These are phyloP conservation scores for Ornithorhynchus anatinus DNA, from an alignment of 2,113 vertebrate genomes.

Conservation along the genomic window DNA sequence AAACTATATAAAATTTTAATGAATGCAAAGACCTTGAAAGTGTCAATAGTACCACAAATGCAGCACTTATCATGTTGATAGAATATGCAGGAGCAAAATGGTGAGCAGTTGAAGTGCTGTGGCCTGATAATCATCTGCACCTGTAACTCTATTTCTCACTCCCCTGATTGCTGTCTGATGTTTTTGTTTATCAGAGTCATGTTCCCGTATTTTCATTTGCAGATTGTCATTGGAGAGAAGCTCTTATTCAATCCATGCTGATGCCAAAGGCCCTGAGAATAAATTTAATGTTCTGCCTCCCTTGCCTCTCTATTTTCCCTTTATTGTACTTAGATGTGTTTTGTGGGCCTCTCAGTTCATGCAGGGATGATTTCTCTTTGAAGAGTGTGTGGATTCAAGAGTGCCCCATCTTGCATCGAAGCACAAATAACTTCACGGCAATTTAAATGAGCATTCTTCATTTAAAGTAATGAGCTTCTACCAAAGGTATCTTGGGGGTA, in stretches of 20 bases:
- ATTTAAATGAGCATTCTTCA: slow-evolving; percentile 3
- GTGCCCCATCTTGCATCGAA: slow-evolving; percentile 11
- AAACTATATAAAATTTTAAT: slow-evolving; percentile 55
- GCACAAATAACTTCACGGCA: background rate
- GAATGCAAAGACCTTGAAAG: slow-evolving; percentile 67
- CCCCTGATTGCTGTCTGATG: slow-evolving; percentile 28
- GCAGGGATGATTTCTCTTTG: background rate
- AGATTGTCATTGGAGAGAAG: slow-evolving; percentile 15
- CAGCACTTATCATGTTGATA: slow-evolving; percentile 39
- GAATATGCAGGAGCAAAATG: slow-evolving; percentile 43
- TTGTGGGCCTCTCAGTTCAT: background rate
- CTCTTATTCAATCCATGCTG: background rate
- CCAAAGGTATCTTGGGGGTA: background rate
- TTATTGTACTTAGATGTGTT: background rate
- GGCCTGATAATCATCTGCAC: slow-evolving; percentile 22
- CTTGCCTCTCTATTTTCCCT: background rate
- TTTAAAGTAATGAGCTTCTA: slow-evolving; percentile 31
- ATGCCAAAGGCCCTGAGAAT: slow-evolving; percentile 20
- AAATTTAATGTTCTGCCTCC: slow-evolving; percentile 37
- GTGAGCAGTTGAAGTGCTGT: slow-evolving; percentile 28
- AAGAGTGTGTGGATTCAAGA: background rate
- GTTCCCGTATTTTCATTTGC: slow-evolving; percentile 41
- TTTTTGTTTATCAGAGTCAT: slow-evolving; percentile 54
- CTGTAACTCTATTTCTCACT: slow-evolving; percentile 37
- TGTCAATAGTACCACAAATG: slow-evolving; percentile 32